Evolutionary conservation across 2,797 vertebrate species (phyloP).

Genomic region (Neopelma chrysocephalum): DNA sequence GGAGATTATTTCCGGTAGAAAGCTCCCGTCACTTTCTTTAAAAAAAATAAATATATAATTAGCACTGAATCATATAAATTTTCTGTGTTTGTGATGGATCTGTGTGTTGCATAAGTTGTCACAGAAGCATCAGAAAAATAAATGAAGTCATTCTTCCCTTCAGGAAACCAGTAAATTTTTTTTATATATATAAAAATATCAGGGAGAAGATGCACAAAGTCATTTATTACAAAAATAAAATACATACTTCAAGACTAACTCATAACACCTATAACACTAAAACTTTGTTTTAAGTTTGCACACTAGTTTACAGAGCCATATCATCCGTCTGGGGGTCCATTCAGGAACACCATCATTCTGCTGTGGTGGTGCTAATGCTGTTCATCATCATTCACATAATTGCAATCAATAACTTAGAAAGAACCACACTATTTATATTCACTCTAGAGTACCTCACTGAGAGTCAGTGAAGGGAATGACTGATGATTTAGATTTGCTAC

Average conservation of each 20-base stretch:
- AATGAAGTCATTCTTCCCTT: neutral
- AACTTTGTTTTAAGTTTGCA: neutral
- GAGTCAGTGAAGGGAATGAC: neutral
- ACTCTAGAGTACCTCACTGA: neutral
- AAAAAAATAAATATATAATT: neutral
- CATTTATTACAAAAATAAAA: slow-evolving; percentile 34
- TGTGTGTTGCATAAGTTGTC: neutral
- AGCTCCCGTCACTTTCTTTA: neutral
- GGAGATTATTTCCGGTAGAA: neutral
- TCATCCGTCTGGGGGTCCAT: neutral
- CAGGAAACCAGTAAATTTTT: neutral
- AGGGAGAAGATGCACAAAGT: neutral
- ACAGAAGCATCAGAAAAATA: slow-evolving; percentile 22
- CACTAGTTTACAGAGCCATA: neutral
- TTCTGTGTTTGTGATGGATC: neutral
- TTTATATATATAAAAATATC: neutral
- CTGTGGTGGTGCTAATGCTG: neutral
- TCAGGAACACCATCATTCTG: neutral
- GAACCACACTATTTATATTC: neutral
- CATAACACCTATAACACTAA: neutral
- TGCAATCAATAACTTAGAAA: neutral
- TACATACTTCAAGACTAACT: neutral
- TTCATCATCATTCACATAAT: neutral
- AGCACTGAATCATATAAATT: neutral
- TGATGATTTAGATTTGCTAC: neutral